Percentiles rank a stretch among this genome's conserved stretches.
Evolutionary conservation across 2,888 invertebrate species (phyloP).

Genomic region (Notodonta dromedarius): DNA sequence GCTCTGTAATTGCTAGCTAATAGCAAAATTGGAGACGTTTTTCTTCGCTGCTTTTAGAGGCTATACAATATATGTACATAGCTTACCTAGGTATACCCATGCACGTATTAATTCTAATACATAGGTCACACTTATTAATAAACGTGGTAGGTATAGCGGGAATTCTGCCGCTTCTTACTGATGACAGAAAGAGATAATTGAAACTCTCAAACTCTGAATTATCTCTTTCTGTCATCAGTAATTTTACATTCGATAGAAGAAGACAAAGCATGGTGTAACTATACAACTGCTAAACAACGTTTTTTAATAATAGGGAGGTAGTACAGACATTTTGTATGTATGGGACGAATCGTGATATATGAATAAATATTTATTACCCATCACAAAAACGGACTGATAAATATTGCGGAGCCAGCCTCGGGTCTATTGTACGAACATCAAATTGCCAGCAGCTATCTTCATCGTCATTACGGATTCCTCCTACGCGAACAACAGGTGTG

Average conservation of each 20-base stretch:
- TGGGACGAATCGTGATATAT: constrained; percentile 32
- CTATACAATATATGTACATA: too few relatives aligned
- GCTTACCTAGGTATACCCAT: too few relatives aligned
- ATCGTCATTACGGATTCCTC: constrained; percentile 62
- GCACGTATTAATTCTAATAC: not conserved
- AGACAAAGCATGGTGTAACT: too few relatives aligned
- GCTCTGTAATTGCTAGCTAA: not conserved
- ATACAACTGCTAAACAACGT: too few relatives aligned
- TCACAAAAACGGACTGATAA: constrained; percentile 32
- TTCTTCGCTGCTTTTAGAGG: not conserved
- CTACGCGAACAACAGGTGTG: constrained; percentile 67
- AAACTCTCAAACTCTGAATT: too few relatives aligned
- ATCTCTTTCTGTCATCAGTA: too few relatives aligned
- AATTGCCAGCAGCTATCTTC: constrained; percentile 65
- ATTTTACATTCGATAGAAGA: too few relatives aligned
- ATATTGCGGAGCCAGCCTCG: constrained; percentile 36
- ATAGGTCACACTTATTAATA: too few relatives aligned
- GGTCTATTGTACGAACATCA: constrained; percentile 57
- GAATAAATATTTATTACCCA: constrained; percentile 39
- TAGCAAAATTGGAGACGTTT: not conserved
- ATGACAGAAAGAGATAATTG: too few relatives aligned
- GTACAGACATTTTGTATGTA: constrained; percentile 9
- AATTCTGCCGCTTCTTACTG: too few relatives aligned
- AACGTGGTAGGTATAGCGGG: too few relatives aligned
- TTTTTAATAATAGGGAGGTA: not conserved